Conservation (phyloP, 2,113 vertebrate species). For the Taxidea taxus region DNA sequence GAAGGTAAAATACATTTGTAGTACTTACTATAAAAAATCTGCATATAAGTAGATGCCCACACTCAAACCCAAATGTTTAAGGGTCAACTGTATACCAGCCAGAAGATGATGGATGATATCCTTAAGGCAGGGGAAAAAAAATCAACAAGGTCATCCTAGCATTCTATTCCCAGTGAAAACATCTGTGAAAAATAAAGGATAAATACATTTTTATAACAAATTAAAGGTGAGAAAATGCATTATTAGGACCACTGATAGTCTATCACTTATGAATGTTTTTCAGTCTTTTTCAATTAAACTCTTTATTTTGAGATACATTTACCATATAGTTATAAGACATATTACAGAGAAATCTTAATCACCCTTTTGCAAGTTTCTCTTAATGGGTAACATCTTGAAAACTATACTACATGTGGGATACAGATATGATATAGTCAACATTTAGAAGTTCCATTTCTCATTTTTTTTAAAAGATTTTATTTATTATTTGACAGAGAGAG, state of each 20-base stretch:
- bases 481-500: not conserved
- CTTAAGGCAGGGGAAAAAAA: not conserved
- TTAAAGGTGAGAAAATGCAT: not conserved
- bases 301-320: not conserved
- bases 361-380: not conserved
- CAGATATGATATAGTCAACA: not conserved
- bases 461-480: too few relatives aligned
- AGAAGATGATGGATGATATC: not conserved
- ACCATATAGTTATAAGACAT: not conserved
- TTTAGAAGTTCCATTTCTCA: not conserved
- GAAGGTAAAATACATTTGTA: not conserved
- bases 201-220: slow-evolving; percentile 15
- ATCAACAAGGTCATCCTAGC: not conserved
- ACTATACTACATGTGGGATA: not conserved
- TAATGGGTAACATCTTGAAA: not conserved
- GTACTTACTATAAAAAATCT: not conserved
- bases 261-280: not conserved
- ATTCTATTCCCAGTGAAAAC: not conserved
- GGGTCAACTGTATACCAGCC: not conserved
- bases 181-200: not conserved
- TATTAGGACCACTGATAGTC: not conserved
- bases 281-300: not conserved
- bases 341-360: not conserved
- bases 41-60: not conserved
- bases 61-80: not conserved